Evolutionary conservation across 1,140 invertebrate genomes (phyloP).

Genomic region (Heliothis virescens): DNA sequence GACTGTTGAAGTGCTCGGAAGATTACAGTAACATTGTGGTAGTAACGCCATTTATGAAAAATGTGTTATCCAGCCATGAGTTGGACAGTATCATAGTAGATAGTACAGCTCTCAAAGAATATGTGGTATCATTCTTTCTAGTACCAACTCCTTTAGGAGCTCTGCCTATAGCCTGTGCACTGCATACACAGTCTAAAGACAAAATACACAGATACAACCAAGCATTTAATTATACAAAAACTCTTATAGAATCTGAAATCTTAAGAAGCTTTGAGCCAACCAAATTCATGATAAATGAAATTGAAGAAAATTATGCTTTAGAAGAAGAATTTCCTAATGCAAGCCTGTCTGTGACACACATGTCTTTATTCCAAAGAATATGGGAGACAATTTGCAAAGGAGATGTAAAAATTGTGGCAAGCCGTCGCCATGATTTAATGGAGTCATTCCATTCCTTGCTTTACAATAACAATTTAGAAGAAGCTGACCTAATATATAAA

Average conservation of each 20-base stretch:
- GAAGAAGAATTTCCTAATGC: conserved; percentile 4
- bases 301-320: conserved; percentile 18
- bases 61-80: neutral
- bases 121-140: conserved; percentile 25
- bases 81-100: conserved; percentile 52
- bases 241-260: conserved; percentile 6
- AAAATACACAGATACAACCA: conserved; percentile 40
- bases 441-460: neutral
- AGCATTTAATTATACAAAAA: conserved; percentile 43
- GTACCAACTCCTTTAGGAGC: conserved; percentile 53
- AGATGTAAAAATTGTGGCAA: neutral
- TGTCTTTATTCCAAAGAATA: neutral
- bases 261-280: conserved; percentile 12
- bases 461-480: neutral
- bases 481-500: neutral
- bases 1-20: neutral
- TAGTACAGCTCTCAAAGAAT: conserved; percentile 34
- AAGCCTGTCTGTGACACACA: neutral
- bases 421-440: neutral
- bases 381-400: conserved; percentile 5
- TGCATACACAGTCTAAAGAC: conserved; percentile 43
- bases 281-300: conserved; percentile 11
- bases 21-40: conserved; percentile 13
- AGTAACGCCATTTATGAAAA: conserved; percentile 24
- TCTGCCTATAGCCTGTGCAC: conserved; percentile 50